Evolutionary conservation across 2,113 vertebrate genomes (phyloP).

Genomic region (Naja naja): DNA sequence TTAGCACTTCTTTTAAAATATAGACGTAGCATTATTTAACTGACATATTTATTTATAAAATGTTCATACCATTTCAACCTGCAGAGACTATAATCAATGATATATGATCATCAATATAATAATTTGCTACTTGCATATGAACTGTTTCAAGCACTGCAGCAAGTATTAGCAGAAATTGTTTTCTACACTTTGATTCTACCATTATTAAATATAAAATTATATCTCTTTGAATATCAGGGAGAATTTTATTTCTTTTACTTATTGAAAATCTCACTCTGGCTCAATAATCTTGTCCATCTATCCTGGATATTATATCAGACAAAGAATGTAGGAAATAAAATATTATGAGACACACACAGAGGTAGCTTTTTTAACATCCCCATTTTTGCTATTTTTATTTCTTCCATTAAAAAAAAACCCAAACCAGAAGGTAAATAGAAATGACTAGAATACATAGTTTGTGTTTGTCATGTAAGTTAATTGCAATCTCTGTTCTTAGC

Average conservation of each 20-base stretch:
- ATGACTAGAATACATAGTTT: not conserved
- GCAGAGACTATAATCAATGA: not conserved
- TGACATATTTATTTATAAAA: not conserved
- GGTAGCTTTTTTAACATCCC: not conserved
- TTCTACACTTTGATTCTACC: conserved; percentile 41
- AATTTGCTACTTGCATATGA: conserved; percentile 44
- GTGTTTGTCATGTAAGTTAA: not conserved
- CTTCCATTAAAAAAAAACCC: not conserved
- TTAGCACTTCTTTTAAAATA: not conserved
- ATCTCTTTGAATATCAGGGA: conserved; percentile 25
- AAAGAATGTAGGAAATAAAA: not conserved
- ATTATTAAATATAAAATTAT: conserved; percentile 41
- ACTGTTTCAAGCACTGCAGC: conserved; percentile 41
- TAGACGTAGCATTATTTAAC: not conserved
- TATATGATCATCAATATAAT: conserved; percentile 36
- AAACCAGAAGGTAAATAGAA: not conserved
- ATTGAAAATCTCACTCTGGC: not conserved
- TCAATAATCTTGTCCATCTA: not conserved
- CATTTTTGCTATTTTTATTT: not conserved
- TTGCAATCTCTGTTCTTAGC: not conserved
- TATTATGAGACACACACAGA: not conserved
- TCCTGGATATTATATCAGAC: not conserved
- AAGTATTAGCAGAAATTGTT: conserved; percentile 36
- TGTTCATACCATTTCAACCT: not conserved
- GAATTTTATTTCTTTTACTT: not conserved